phyloP scores from a whole-genome alignment of 2,888 invertebrate species.

The Hedya salicella region DNA sequence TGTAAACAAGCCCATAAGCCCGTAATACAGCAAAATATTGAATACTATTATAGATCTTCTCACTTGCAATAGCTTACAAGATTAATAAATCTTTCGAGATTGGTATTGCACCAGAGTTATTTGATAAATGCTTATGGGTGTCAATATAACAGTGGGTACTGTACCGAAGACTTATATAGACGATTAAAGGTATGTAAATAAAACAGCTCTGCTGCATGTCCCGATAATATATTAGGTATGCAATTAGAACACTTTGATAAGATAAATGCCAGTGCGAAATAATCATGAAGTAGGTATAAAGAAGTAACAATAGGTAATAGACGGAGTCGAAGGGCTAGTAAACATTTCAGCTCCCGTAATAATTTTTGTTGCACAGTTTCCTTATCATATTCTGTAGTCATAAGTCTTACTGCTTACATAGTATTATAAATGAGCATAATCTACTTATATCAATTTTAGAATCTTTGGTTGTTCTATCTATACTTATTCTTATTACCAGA shows the following conservation, averaged over 20 bases:
- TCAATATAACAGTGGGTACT: too few relatives aligned
- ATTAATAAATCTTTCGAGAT: too few relatives aligned
- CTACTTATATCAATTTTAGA: slow-evolving; percentile 31
- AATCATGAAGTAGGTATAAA: background rate
- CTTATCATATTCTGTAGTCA: background rate
- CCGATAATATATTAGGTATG: slow-evolving; percentile 16
- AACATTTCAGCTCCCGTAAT: slow-evolving; percentile 2
- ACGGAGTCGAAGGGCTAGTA: background rate
- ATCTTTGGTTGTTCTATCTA: slow-evolving; percentile 25
- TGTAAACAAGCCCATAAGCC: too few relatives aligned
- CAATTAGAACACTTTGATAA: slow-evolving; percentile 13
- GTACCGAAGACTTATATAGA: too few relatives aligned
- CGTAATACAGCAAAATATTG: too few relatives aligned
- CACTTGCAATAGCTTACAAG: too few relatives aligned
- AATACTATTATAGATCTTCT: too few relatives aligned
- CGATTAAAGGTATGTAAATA: too few relatives aligned
- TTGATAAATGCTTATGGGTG: too few relatives aligned
- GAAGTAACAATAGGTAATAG: background rate
- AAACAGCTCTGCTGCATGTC: slow-evolving; percentile 4
- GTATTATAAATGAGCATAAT: slow-evolving; percentile 18
- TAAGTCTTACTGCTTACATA: slow-evolving; percentile 3
- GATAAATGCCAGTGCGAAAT: slow-evolving; percentile 10
- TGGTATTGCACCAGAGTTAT: too few relatives aligned
- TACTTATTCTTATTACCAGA: background rate
- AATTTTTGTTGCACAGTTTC: slow-evolving; percentile 1